Conservation (phyloP, 1,140 invertebrate species). For the Habropoda laboriosa region DNA sequence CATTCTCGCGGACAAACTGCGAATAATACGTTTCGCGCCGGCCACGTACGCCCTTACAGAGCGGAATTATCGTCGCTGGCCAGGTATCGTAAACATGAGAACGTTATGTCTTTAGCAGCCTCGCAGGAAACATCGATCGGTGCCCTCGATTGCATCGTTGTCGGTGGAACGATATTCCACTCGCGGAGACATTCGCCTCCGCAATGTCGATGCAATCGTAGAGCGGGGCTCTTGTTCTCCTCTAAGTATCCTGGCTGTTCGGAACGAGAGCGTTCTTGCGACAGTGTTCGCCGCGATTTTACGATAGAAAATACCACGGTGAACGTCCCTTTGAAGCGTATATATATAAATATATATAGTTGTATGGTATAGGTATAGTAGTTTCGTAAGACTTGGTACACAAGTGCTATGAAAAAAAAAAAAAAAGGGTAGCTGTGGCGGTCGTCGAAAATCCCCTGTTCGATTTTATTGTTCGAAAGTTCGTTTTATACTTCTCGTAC, state of each 20-base stretch:
- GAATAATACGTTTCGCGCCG: slow-evolving; percentile 32
- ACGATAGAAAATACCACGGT: slow-evolving; percentile 47
- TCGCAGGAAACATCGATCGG: slow-evolving; percentile 52
- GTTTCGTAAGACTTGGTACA: neutral
- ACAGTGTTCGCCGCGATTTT: slow-evolving; percentile 41
- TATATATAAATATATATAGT: no score
- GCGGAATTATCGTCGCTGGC: slow-evolving; percentile 54
- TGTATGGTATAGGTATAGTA: no score
- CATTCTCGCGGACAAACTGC: slow-evolving; percentile 19
- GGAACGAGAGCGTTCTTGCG: slow-evolving; percentile 45
- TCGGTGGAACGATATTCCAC: slow-evolving; percentile 35
- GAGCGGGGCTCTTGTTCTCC: slow-evolving; percentile 43
- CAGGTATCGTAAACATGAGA: slow-evolving; percentile 52
- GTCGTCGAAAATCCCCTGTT: no score
- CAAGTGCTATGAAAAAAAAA: neutral
- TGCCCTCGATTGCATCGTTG: slow-evolving; percentile 43
- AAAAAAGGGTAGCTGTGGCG: neutral
- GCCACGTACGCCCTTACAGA: slow-evolving; percentile 33
- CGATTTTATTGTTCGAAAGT: neutral
- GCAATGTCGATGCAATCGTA: slow-evolving; percentile 53
- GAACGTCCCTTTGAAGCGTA: slow-evolving; percentile 14
- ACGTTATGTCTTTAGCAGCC: slow-evolving; percentile 60
- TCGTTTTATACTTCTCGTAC: neutral
- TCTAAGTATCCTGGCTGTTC: slow-evolving; percentile 28
- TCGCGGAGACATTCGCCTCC: slow-evolving; percentile 52